These are phyloP conservation scores for Ligdia adustata DNA, from an alignment of 2,888 invertebrate species.

Conservation along the genomic window DNA sequence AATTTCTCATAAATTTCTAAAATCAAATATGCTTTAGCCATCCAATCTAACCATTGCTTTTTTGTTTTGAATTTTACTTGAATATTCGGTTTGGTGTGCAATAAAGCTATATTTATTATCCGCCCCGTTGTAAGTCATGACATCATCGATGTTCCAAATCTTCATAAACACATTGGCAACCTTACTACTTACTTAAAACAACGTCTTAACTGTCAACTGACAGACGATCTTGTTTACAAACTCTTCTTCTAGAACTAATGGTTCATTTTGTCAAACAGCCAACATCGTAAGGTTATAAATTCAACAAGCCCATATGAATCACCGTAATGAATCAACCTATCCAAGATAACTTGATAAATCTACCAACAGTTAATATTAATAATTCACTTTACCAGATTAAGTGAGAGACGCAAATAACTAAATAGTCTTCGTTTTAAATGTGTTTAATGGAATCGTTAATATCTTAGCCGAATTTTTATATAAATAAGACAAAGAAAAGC, in stretches of 20 bases:
- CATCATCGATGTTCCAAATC: neutral
- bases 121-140: too few species aligned
- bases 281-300: constrained; percentile 40
- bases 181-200: constrained; percentile 27
- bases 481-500: constrained; percentile 28
- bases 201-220: constrained; percentile 48
- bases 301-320: constrained; percentile 55
- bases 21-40: too few species aligned
- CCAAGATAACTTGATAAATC: constrained; percentile 68
- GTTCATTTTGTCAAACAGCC: constrained; percentile 69
- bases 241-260: constrained; percentile 65
- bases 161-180: neutral
- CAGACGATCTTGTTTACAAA: constrained; percentile 61
- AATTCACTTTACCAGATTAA: constrained; percentile 69
- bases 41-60: too few species aligned
- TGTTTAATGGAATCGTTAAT: constrained; percentile 33
- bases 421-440: constrained; percentile 30
- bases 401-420: constrained; percentile 56
- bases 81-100: too few species aligned
- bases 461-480: constrained; percentile 27
- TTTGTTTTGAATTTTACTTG: too few species aligned
- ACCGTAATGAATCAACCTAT: constrained; percentile 67
- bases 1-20: too few species aligned
- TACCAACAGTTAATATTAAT: constrained; percentile 63
- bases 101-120: too few species aligned